phyloP scores from a whole-genome alignment of 64 coral and sea anemone species.

The Montipora capricornis region DNA sequence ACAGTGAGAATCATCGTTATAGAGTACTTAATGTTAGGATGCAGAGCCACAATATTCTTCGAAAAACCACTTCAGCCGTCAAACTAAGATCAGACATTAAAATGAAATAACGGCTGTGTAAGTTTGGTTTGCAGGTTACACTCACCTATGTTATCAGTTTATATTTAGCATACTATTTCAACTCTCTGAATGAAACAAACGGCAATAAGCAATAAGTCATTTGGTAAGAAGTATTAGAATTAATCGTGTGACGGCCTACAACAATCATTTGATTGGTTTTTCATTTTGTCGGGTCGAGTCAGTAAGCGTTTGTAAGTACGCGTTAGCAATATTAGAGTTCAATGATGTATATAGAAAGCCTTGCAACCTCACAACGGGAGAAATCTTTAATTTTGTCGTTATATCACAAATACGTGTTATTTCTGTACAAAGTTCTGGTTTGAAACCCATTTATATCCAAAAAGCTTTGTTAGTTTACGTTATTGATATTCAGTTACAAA shows the following conservation, averaged over 20 bases:
- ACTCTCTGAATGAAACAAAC: background rate
- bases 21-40: background rate
- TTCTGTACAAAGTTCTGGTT: background rate
- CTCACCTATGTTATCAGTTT: too few relatives aligned
- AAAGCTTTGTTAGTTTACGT: background rate
- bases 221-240: background rate
- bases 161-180: too few relatives aligned
- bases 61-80: background rate
- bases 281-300: background rate
- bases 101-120: too few relatives aligned
- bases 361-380: too few relatives aligned
- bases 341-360: too few relatives aligned
- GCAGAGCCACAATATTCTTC: background rate
- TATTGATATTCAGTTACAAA: slow-evolving; percentile 15
- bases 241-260: too few relatives aligned
- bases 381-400: background rate
- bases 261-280: background rate
- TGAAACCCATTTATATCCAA: too few relatives aligned
- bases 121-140: too few relatives aligned
- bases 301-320: background rate
- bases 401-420: slow-evolving; percentile 9
- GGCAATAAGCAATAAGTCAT: background rate
- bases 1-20: background rate
- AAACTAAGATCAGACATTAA: background rate
- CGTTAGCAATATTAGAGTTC: too few relatives aligned